These are phyloP conservation scores for Nemapogon koenigi DNA, from an alignment of 2,888 invertebrate species.

Conservation along the genomic window DNA sequence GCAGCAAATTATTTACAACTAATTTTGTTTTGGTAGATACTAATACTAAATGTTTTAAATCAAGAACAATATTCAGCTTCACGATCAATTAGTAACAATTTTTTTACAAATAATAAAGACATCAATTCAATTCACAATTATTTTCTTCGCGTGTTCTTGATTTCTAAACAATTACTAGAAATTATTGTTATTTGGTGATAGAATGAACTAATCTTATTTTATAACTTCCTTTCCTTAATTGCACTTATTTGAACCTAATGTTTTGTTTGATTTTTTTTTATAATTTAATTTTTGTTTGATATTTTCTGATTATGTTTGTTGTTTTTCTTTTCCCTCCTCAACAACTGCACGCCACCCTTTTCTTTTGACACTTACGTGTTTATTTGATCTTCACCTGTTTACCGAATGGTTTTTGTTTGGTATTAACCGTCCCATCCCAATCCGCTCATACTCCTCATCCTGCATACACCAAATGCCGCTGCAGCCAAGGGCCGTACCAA, in stretches of 20 bases:
- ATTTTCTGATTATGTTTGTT: conserved; percentile 46
- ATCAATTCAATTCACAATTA: too few species aligned
- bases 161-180: conserved; percentile 25
- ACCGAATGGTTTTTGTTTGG: conserved; percentile 50
- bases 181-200: conserved; percentile 40
- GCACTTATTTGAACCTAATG: conserved; percentile 42
- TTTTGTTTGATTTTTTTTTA: conserved; percentile 37
- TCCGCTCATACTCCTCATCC: conserved; percentile 28
- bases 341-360: conserved; percentile 56
- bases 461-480: conserved; percentile 53
- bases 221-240: conserved; percentile 52
- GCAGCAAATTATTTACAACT: conserved; percentile 29
- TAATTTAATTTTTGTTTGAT: conserved; percentile 52
- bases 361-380: conserved; percentile 48
- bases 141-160: conserved; percentile 54
- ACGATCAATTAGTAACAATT: too few species aligned
- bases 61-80: conserved; percentile 38
- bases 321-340: conserved; percentile 54
- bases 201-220: conserved; percentile 56
- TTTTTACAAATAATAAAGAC: too few species aligned
- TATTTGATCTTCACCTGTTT: conserved; percentile 40
- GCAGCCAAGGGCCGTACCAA: conserved; percentile 99
- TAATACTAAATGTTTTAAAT: conserved; percentile 33
- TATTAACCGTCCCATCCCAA: conserved; percentile 28
- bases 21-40: conserved; percentile 37